Evolutionary conservation across 2,113 vertebrate genomes (phyloP), one percentile per base, ranked within the genome.

Genomic region (Paradoxurus hermaphroditus): DNA sequence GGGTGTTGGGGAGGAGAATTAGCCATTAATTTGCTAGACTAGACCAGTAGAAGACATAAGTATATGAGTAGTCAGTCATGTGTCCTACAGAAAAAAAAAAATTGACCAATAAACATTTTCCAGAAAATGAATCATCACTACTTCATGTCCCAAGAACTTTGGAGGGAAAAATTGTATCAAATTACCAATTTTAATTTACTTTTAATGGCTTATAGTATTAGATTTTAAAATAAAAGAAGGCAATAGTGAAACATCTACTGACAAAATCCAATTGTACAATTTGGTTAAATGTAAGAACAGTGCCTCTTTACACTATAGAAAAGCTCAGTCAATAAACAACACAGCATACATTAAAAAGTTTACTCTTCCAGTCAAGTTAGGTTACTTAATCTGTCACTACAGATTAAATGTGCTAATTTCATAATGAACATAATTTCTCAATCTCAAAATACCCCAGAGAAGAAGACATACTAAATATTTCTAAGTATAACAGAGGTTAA

Each of bases 101-200:
- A 91, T 63, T 65, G 88, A 34, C 19, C 78, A 92, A 39, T 59
- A 85, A 93, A 91, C 53, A 63, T 85, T 67, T 95, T 91, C 36
- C 87, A 95, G 29, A 84, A 94, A 84, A 19, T 84, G 41, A 84
- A 86, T 68, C 56, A 86, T 77, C 39, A 91, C 25, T 91, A 88
- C 8, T 11, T 46, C 16, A 89, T 49, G 81, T 91, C 36, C 53
- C 56, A 92, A 92, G 21, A 97, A 94, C 34, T 94, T 15, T 77
- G 65, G 65, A 92, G 41, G n/a, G 56, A 41, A 97, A 92, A 92
- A 92, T 8, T 77, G 0, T 67, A 83, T 87, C 36, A 91, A 97
- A 83, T 39, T 86, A 83, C 39, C 68, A 81, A 95, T 79, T 94
- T 93, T 73, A 93, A 94, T 75, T 97, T 86, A 91, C 49, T 72